Evolutionary conservation across 1,140 invertebrate genomes (phyloP), one percentile per base, ranked within the genome.

Genomic region (Magallana ariakensis): DNA sequence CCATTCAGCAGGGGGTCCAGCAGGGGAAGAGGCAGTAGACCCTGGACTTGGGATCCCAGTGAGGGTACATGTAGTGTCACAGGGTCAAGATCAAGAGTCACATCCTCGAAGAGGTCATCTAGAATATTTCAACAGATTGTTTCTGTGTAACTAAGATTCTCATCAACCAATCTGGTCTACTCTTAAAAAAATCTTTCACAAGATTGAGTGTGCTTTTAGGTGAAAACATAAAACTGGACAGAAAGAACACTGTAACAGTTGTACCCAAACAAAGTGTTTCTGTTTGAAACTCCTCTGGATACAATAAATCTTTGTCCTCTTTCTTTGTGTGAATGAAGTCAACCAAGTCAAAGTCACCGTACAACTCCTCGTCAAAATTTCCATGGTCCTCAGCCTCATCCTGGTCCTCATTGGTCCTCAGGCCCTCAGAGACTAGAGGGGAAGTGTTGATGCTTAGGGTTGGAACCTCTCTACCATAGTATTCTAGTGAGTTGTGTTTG

Each of bases 21-120:
- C 26, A 75, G 22, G 33, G 22, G 22, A 13, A 75, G 22, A 11
- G 66, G 66, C 22, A 33, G 66, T 4, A 75, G 66, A 75, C 66
- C 13, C 22, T 33, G 19, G 66, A 75, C 10, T 0, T 8, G 19
- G 10, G 22, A 26, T 13, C 4, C 15, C 11, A 22, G 66, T 33
- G 66, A 26, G 66, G 10, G 19, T 13, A 75, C 19, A 13, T 75
- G 66, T 75, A 19, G 22, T 26, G 11, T 13, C 11, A 75, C 33
- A 13, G 22, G 19, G 22, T 13, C 66, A 75, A 75, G 9, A 26
- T 75, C 66, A 75, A 75, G 11, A 26, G 33, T 26, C 2, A 75
- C 33, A 9, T 75, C 66, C 66, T 75, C 66, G 33, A 75, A 75
- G 10, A 75, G 3, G 33, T 75, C 66, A 75, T 75, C 66, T 75